Conservation (phyloP, 2,888 invertebrate genomes). For the Pristionchus exspectatus region DNA sequence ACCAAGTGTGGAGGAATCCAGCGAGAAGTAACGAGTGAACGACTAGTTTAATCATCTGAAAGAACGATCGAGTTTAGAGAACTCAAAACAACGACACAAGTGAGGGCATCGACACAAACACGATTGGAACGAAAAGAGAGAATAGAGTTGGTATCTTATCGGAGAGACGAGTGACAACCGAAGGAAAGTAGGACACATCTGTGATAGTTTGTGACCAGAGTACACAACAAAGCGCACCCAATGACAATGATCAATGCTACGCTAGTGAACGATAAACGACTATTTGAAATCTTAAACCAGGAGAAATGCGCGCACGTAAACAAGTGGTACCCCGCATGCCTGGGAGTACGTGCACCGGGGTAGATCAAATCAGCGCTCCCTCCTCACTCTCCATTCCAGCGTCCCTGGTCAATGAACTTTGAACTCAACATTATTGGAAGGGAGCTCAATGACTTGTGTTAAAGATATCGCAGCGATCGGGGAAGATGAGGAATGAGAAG, state of each 20-base stretch:
- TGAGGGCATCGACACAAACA: not conserved
- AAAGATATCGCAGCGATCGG: no score
- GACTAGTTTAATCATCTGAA: constrained; percentile 45
- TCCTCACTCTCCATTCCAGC: no score
- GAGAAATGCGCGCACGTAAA: no score
- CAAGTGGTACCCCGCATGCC: no score
- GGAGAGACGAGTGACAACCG: not conserved
- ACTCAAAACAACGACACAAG: not conserved
- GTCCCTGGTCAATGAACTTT: no score
- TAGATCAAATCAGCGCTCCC: no score
- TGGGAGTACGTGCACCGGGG: no score
- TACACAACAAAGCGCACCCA: not conserved
- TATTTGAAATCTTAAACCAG: not conserved
- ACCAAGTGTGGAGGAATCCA: constrained; percentile 44
- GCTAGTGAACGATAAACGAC: not conserved
- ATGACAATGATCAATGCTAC: not conserved
- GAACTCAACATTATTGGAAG: no score
- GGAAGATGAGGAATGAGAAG: no score
- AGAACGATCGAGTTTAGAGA: not conserved
- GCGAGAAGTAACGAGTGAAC: constrained; percentile 26
- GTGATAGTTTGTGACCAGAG: not conserved
- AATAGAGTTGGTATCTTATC: constrained; percentile 45
- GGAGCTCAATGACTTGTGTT: no score
- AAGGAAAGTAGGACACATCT: not conserved
- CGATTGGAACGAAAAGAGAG: not conserved